phyloP scores from a whole-genome alignment of 2,113 vertebrate genomes.

The Pachyramphus minor region DNA sequence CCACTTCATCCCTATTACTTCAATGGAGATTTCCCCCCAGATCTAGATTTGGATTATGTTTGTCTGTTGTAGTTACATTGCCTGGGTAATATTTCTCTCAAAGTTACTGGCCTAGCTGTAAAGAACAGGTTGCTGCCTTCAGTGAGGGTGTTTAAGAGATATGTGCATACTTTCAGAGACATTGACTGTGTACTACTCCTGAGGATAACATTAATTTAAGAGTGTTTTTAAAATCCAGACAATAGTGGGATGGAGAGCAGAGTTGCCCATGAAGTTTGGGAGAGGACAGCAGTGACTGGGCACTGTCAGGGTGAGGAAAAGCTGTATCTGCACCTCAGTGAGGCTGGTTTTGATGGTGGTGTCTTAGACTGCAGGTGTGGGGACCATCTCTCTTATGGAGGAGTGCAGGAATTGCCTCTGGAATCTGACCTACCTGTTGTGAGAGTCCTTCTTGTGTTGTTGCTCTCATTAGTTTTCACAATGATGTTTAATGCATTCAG shows the following conservation, averaged over 20 bases:
- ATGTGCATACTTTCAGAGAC: fast-evolving
- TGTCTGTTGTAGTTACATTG: background rate
- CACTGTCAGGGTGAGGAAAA: background rate
- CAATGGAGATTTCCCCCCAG: background rate
- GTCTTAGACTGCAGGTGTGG: background rate
- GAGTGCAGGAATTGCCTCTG: background rate
- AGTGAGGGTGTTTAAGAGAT: background rate
- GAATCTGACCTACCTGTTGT: background rate
- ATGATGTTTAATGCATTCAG: background rate
- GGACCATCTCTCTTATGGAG: background rate
- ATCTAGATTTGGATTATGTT: background rate
- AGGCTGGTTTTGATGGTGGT: background rate
- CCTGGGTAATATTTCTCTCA: background rate
- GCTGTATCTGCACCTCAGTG: background rate
- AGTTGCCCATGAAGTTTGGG: background rate
- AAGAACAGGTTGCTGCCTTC: background rate
- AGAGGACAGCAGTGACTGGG: background rate
- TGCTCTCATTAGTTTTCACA: background rate
- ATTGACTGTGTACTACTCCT: background rate
- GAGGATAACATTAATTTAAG: background rate
- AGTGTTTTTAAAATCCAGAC: background rate
- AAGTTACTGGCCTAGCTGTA: background rate
- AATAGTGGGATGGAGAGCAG: background rate
- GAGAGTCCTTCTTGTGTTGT: background rate
- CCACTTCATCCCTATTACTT: background rate